phyloP scores from a whole-genome alignment of 2,113 vertebrate species.

The Malurus melanocephalus region DNA sequence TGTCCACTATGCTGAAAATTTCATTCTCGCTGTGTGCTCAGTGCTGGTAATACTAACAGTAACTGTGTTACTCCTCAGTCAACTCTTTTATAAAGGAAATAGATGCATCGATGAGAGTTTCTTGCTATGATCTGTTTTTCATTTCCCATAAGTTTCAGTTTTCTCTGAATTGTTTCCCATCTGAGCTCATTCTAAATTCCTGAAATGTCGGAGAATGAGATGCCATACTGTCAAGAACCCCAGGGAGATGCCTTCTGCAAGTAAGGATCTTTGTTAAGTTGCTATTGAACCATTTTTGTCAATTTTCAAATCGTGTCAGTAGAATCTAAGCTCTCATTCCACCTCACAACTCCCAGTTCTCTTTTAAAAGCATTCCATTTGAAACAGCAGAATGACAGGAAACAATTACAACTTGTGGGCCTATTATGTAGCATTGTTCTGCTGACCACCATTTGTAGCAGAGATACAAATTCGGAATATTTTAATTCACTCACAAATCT shows the following conservation, averaged over 20 bases:
- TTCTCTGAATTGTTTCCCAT: slow-evolving; percentile 1
- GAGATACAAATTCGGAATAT: background rate
- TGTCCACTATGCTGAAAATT: background rate
- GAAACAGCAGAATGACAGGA: background rate
- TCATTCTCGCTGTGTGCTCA: background rate
- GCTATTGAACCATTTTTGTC: background rate
- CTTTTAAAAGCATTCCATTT: background rate
- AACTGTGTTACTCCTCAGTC: background rate
- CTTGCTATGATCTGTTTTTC: background rate
- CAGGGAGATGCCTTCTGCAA: background rate
- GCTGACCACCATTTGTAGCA: background rate
- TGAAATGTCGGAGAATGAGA: background rate
- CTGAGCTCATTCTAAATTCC: background rate
- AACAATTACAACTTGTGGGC: background rate
- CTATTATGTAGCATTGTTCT: background rate
- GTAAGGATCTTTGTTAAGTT: background rate
- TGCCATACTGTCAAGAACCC: background rate
- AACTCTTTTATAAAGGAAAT: background rate
- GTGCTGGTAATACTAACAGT: background rate
- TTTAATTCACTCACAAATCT: background rate
- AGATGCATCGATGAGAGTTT: background rate
- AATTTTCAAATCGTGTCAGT: background rate
- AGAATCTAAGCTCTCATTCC: background rate
- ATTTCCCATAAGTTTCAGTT: background rate
- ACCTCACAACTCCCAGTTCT: background rate